Conservation (phyloP, 23 tunicate genomes). For the Halocynthia aurantium region DNA sequence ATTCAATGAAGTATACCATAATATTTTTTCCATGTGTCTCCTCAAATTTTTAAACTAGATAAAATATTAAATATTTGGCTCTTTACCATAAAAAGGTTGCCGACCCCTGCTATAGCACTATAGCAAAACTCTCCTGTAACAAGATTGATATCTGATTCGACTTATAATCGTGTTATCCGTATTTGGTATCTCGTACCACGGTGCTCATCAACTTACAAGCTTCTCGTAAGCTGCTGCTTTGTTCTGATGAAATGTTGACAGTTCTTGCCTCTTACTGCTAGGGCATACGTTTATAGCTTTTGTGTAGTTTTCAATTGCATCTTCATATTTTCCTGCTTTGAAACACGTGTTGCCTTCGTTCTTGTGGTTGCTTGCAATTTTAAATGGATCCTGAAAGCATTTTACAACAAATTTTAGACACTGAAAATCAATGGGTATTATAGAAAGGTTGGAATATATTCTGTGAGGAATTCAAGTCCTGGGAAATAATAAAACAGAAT, state of each 20-base stretch:
- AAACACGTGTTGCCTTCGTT: conserved; percentile 74
- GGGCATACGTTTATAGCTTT: conserved; percentile 81
- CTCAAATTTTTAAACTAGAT: no score
- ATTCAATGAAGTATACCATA: no score
- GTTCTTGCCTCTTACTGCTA: conserved; percentile 38
- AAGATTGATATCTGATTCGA: no score
- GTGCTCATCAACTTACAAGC: conserved; percentile 32
- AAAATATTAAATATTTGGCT: no score
- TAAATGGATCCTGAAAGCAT: conserved; percentile 35
- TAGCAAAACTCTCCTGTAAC: no score
- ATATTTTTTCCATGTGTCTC: no score
- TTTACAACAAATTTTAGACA: neutral
- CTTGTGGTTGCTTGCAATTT: conserved; percentile 49
- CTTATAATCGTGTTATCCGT: no score
- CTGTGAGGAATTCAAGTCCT: no score
- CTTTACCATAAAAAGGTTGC: no score
- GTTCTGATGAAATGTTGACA: conserved; percentile 83
- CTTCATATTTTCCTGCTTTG: conserved; percentile 60
- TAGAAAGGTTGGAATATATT: neutral
- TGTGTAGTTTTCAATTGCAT: conserved; percentile 72
- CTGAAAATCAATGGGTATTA: neutral
- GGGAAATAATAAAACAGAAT: no score
- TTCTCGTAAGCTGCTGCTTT: conserved; percentile 93
- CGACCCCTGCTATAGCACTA: no score
- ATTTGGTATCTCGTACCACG: neutral